A percentile compares a stretch with the other conserved stretches of the same genome.
Conservation (phyloP, 1,140 invertebrate genomes). For the Amphibalanus amphitrite region DNA sequence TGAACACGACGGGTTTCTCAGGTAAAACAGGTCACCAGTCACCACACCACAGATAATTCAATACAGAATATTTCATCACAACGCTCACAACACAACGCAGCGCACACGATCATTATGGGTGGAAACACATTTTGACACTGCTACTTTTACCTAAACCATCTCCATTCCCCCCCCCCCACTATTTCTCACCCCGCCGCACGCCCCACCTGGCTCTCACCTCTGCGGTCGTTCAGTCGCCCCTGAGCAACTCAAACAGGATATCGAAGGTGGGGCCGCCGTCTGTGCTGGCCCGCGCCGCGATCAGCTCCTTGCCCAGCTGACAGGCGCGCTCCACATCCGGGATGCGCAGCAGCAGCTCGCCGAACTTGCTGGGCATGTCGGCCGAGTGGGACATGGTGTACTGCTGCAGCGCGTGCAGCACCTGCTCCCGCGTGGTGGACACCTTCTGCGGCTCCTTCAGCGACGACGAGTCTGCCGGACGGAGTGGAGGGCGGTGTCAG, state of each 20-base stretch:
- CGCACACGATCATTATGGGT: too few species aligned
- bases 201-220: too few species aligned
- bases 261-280: slow-evolving; percentile 48
- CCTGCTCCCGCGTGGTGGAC: slow-evolving; percentile 78
- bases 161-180: too few species aligned
- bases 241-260: slow-evolving; percentile 79
- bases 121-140: too few species aligned
- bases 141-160: too few species aligned
- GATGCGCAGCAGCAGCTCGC: slow-evolving; percentile 76
- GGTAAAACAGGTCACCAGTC: too few species aligned
- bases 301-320: slow-evolving; percentile 39
- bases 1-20: too few species aligned
- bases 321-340: slow-evolving; percentile 86
- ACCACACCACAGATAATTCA: too few species aligned
- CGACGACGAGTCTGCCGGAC: slow-evolving; percentile 57
- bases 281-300: neutral
- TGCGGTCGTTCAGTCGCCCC: slow-evolving; percentile 42
- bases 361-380: slow-evolving; percentile 82
- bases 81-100: too few species aligned
- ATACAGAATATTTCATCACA: too few species aligned
- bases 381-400: slow-evolving; percentile 84
- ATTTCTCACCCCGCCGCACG: too few species aligned
- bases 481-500: too few species aligned
- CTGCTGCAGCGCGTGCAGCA: slow-evolving; percentile 74
- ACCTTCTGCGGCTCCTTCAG: slow-evolving; percentile 80